Base-by-base conservation (phyloP, 1,140 invertebrate species). In the Eupeodes corollae region DNA sequence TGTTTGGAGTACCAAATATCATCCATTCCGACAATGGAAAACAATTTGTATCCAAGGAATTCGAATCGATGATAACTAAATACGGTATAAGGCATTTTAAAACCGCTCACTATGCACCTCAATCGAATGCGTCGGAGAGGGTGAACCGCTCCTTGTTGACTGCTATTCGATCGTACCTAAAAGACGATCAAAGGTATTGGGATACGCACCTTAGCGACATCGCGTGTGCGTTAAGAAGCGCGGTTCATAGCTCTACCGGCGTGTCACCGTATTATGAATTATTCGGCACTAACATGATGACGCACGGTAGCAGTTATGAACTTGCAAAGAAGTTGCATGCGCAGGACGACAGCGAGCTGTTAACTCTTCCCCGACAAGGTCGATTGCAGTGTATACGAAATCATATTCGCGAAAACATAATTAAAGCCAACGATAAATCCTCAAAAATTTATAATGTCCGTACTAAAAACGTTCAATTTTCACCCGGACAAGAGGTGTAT, bases 21-120 rank as follows among this genome's bases (percentile, higher is more conserved):
- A 42, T 48, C 15, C 46, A 48, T 31, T 42, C 39, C 0, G 50
- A 44, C 8, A 48, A 51, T 33, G 50, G 46, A 16, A 44, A 40
- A 18, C 49, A 51, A 43, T 47, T 51, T 38, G 44, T 42, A 0
- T 33, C 44, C 1, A 8, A 12, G 2, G 8, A 30, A 33, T 31
- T 42, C 16, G 1, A 5, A 30, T 35, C 43, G 21, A n/a, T 51
- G 13, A 15, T 51, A 3, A 39, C 6, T 3, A 9, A 3, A 3
- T 47, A 43, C 31, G 49, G 49, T 1, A 35, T 47, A 15, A 47
- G 10, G 31, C 41, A 51, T 18, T 35, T 32, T 38, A 9, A 46
- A n/a, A 37, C 35, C 3, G 35, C 13, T 14, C 6, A 5, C 11
- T 16, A 37, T 37, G 3, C 35, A 16, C 15, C 35, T 3, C 35